Evolutionary conservation across 2,888 invertebrate genomes (phyloP), one percentile per base, ranked within the genome.

Genomic region (Euplagia quadripunctaria): DNA sequence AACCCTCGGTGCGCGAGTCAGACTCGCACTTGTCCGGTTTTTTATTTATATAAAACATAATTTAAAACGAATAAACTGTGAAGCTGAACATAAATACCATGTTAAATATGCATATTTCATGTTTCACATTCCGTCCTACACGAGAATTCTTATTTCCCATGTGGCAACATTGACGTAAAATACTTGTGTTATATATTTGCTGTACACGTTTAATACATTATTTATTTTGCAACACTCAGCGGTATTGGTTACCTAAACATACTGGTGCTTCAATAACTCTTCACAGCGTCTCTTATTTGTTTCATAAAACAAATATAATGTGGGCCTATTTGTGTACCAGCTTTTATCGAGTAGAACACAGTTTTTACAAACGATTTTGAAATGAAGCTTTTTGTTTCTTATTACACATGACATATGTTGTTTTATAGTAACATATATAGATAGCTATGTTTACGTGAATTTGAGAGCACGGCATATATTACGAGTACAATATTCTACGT

Each of bases 181-280:
- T 58, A 58, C 12, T 20, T 58, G 58, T 58, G 58, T 58, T 58
- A 58, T 58, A 58, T 20, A 58, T 58, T 58, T 20, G 11, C 20
- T 20, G 20, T 12, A 20, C 12, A 58, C 58, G 5, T 58, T 58
- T 58, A 20, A 58, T 58, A 20, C 58, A 58, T 58, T 58, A 58
- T 58, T 58, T 58, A 58, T 58, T 58, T 58, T 58, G 58, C 20
- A 58, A 58, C 58, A 20, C 58, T 58, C 58, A 58, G 11, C 58
- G 58, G 58, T 58, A 58, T 58, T 58, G 58, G 11, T 58, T 58
- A 58, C 20, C 55, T 58, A 12, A 58, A 58, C 58, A 58, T 58
- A 31, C 2, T 5, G 12, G 9, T 58, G 58, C 12, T 58, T 55
- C 58, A 11, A 20, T 55, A 55, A 58, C 58, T 58, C 58, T 58